Percentiles rank a stretch among this genome's conserved stretches.
These are phyloP conservation scores for Manduca sexta DNA, from an alignment of 1,140 invertebrate genomes.

Conservation along the genomic window DNA sequence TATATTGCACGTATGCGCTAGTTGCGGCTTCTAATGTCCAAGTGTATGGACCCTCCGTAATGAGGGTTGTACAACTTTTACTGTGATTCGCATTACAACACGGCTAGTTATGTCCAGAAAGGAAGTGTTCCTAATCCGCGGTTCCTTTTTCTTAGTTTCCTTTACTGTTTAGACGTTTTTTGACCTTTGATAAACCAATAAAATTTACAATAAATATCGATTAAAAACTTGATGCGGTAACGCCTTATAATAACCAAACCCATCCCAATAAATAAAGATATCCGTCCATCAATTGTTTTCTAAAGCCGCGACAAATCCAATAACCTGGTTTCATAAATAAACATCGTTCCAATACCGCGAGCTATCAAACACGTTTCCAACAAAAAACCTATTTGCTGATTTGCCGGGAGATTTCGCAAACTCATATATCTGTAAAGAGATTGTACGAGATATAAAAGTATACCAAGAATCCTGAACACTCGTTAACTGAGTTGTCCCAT, in stretches of 20 bases:
- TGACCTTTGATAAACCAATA: no score
- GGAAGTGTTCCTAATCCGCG: background rate
- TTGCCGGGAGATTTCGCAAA: constrained; percentile 37
- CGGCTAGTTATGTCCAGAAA: background rate
- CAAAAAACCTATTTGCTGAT: constrained; percentile 22
- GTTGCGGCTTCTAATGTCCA: background rate
- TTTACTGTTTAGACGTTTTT: no score
- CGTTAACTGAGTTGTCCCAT: constrained; percentile 62
- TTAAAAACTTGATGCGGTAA: no score
- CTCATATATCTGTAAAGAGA: constrained; percentile 35
- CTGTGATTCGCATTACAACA: no score
- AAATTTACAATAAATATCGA: no score
- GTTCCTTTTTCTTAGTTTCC: background rate
- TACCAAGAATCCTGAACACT: constrained; percentile 58
- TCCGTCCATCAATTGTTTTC: no score
- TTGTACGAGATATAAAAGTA: constrained; percentile 53
- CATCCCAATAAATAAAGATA: no score
- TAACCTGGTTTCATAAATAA: no score
- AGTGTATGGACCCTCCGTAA: background rate
- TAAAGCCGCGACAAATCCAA: no score
- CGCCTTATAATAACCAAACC: no score
- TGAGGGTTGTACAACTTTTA: no score
- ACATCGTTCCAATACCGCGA: no score
- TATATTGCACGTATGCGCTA: constrained; percentile 12
- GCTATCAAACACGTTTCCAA: background rate